Conservation (phyloP, 2,113 vertebrate genomes). For the Limanda limanda region DNA sequence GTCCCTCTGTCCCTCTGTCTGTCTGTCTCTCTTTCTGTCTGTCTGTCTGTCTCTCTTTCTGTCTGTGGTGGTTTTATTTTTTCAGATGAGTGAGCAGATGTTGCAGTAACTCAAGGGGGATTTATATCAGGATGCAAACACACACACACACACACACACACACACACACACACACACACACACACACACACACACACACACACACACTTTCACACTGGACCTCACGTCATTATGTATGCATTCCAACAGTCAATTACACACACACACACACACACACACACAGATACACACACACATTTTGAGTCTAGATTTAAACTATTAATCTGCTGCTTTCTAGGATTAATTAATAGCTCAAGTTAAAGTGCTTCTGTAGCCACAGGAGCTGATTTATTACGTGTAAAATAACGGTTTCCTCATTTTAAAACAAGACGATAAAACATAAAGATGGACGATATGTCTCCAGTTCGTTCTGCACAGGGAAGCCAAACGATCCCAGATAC, state of each 20-base stretch:
- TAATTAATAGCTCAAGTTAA: not conserved
- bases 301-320: constrained; percentile 1
- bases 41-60: constrained; percentile 8
- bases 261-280: constrained; percentile 11
- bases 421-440: too few relatives aligned
- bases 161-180: constrained; percentile 24
- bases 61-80: constrained; percentile 27
- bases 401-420: too few relatives aligned
- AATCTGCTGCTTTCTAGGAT: not conserved
- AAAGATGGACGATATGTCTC: too few relatives aligned
- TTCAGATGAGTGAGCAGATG: constrained; percentile 74
- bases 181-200: constrained; percentile 22
- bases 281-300: not conserved
- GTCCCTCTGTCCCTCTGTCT: too few relatives aligned
- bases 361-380: not conserved
- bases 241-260: constrained; percentile 55
- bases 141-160: constrained; percentile 25
- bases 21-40: not conserved
- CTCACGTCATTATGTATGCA: constrained; percentile 56
- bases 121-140: constrained; percentile 61
- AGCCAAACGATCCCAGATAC: too few relatives aligned
- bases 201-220: constrained; percentile 21
- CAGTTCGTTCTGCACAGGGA: too few relatives aligned
- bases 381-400: too few relatives aligned
- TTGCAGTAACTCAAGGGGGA: constrained; percentile 73